Conservation (phyloP, 2,113 vertebrate species). For the Aegotheles bennettii region DNA sequence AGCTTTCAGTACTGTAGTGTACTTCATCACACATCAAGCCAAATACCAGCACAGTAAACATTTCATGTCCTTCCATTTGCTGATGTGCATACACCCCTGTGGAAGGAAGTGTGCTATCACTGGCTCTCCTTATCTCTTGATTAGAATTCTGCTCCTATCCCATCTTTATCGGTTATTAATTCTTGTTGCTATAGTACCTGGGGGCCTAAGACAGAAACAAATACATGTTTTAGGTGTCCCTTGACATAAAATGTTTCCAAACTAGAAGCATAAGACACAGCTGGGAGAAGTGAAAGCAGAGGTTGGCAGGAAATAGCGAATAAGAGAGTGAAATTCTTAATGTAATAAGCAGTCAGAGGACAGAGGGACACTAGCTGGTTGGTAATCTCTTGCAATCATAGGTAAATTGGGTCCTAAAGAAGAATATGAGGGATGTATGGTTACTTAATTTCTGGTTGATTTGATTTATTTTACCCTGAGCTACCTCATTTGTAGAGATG, state of each 20-base stretch:
- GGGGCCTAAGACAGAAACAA: background rate
- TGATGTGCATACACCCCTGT: background rate
- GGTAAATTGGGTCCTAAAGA: background rate
- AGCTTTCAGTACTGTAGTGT: background rate
- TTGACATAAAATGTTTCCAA: background rate
- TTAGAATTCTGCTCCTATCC: background rate
- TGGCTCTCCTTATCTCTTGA: background rate
- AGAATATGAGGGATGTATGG: background rate
- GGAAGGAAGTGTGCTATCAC: fast-evolving
- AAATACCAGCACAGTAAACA: background rate
- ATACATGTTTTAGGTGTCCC: background rate
- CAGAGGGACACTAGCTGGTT: background rate
- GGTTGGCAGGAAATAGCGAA: background rate
- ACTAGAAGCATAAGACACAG: background rate
- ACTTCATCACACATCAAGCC: background rate
- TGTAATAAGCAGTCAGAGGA: background rate
- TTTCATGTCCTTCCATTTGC: background rate
- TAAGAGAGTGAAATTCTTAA: background rate
- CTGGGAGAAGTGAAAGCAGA: background rate
- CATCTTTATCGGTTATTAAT: background rate
- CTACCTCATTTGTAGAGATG: conserved; percentile 32
- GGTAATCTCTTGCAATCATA: background rate
- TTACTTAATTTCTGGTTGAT: background rate
- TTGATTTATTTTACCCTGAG: conserved; percentile 6
- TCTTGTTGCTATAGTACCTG: background rate